phyloP scores from a whole-genome alignment of 92 coral and sea anemone genomes.

The Diadumene lineata region DNA sequence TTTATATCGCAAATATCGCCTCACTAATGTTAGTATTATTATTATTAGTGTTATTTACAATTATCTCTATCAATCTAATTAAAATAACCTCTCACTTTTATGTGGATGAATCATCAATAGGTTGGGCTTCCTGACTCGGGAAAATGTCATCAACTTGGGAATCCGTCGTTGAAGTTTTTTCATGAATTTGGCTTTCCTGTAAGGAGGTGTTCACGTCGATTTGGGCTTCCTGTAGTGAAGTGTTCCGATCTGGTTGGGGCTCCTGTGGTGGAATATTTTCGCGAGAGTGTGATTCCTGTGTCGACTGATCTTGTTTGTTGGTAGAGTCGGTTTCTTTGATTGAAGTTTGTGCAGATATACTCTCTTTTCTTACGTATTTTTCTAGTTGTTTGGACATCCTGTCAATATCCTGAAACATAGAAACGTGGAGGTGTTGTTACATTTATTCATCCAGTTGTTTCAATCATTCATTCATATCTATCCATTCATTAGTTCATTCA shows the following conservation, averaged over 20 bases:
- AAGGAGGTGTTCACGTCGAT: neutral
- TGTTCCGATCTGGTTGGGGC: neutral
- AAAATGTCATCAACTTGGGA: neutral
- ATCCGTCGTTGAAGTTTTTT: neutral
- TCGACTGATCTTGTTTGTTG: too few relatives aligned
- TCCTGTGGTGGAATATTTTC: neutral
- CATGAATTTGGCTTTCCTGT: neutral
- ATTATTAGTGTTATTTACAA: too few relatives aligned
- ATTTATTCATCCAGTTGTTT: neutral
- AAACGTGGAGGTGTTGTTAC: neutral
- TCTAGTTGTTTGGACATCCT: slow-evolving; percentile 26
- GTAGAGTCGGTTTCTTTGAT: neutral
- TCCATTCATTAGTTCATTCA: neutral
- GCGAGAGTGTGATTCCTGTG: too few relatives aligned
- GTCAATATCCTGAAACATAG: slow-evolving; percentile 25
- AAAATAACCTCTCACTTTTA: neutral
- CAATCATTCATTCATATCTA: neutral
- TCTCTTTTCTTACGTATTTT: slow-evolving; percentile 22
- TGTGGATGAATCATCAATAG: neutral
- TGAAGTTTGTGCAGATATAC: neutral
- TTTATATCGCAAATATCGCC: slow-evolving; percentile 8
- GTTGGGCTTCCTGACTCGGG: slow-evolving; percentile 1
- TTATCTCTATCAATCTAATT: too few relatives aligned
- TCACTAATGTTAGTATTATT: slow-evolving; percentile 1
- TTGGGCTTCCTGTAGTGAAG: neutral